Conservation (phyloP, 2,113 vertebrate genomes). For the Ceuthmochares aereus region DNA sequence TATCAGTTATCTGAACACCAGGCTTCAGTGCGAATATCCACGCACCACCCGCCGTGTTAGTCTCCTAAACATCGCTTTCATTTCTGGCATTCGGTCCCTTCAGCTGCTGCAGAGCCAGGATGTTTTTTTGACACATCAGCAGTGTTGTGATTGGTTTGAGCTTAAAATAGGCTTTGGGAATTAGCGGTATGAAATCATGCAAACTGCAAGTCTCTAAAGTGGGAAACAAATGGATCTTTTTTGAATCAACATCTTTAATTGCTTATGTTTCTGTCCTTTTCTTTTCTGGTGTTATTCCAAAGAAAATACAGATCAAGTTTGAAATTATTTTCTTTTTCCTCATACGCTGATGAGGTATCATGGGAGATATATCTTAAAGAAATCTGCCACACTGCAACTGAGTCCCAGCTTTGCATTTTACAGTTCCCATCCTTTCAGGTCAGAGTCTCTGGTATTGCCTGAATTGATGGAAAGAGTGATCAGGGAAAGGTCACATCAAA, state of each 20-base stretch:
- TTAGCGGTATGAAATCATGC: constrained; percentile 38
- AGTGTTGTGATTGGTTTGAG: constrained; percentile 39
- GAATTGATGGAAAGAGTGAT: neutral
- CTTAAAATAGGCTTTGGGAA: constrained; percentile 66
- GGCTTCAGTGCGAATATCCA: neutral
- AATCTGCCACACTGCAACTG: neutral
- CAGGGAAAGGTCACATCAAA: neutral
- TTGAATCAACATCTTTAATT: constrained; percentile 50
- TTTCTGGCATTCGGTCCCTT: neutral
- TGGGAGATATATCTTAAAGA: neutral
- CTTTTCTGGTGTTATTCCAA: constrained; percentile 6
- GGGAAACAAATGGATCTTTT: constrained; percentile 18
- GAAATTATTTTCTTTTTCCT: constrained; percentile 6
- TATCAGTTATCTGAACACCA: neutral
- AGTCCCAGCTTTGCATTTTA: neutral
- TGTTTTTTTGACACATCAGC: constrained; percentile 53
- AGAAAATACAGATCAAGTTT: neutral
- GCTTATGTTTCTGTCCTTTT: constrained; percentile 17
- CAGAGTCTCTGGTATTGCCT: neutral
- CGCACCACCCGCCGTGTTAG: rapidly evolving
- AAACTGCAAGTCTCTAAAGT: constrained; percentile 7
- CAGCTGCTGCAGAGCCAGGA: constrained; percentile 47
- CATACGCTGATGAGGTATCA: neutral
- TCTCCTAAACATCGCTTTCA: neutral
- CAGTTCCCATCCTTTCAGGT: neutral